Evolutionary conservation across 2,113 vertebrate genomes (phyloP), one percentile per base, ranked within the genome.

Genomic region (Hydrolagus affinis): DNA sequence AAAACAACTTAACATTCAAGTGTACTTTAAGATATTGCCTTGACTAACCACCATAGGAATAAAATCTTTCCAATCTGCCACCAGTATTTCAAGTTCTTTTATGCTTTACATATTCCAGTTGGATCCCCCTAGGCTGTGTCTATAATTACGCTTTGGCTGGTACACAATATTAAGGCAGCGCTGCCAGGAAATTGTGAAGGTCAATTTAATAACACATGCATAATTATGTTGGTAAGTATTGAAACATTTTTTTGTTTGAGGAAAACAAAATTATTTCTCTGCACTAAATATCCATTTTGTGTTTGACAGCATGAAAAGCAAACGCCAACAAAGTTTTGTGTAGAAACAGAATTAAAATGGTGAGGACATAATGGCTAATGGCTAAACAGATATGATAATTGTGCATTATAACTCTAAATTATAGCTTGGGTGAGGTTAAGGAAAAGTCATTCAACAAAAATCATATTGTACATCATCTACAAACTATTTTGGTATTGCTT

Each of bases 121-220:
- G 62, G 23, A 66, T 83, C 8, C 62, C 60, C 30, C 78, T 10
- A 19, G 78, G 78, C 78, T 19, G 17, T 83, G 62, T 83, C 62
- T 66, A 66, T 83, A 83, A 83, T 83, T 83, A 83, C 30, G 15
- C 15, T 32, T 23, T 66, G 2, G 60, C 62, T 66, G 62, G 60
- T 14, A 68, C 7, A 3, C 30, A 83, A 32, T 66, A 25, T 8
- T 66, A 66, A 83, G 32, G 0, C 30, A 19, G 8, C 66, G 15
- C 23, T 66, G n/a, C 59, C 21, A 66, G 25, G 78, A 83, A 83
- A 66, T 11, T 66, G 21, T 3, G 25, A 83, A 66, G 25, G 78
- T 66, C 60, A 83, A 11, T 66, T 15, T 60, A 62, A 62, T 66
- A 6, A 66, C 25, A 83, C 25, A 25, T 28, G 17, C 21, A 64